Base-by-base conservation (phyloP, 2,797 vertebrate species). In the Hoplostethus mediterraneus region DNA sequence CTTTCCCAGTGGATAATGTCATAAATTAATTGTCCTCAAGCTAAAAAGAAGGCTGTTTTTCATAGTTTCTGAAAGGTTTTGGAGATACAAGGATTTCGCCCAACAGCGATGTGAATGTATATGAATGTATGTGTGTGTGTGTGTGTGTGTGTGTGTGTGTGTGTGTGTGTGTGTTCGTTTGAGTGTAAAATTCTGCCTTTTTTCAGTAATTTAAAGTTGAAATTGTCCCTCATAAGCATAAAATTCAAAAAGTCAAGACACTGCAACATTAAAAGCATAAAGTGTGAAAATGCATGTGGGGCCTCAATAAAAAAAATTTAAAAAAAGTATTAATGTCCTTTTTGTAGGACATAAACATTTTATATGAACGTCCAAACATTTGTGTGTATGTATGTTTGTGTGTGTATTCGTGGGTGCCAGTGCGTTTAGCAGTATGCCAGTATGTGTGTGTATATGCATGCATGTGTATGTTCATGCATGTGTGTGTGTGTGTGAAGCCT, bases 401-500 rank as follows among this genome's bases (percentile, higher is more conserved):
- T 31, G 53, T 31, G 28, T 30, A 9, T 31, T 9, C 31, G 53
- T 31, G 13, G 3, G 21, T 3, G 3, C 42, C 42, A 45, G 13
- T 45, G 11, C 10, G 44, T 38, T 38, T 7, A 38, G 36, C 36
- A 38, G 36, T 9, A 38, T 38, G 36, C 36, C 3, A 6, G 36
- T 38, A 5, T 11, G 28, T 25, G 8, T 25, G 52, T 54, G 28
- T 54, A 7, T 54, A 60, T 33, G 16, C 3, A 5, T 40, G 31
- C 14, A 16, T 58, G 3, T n/a, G 30, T 16, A 31, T 7, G 14
- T 9, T 3, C 6, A 38, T 56, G 25, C 48, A 21, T 25, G 44
- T 17, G 21, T 31, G 12, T 58, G 57, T 57, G 16, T 1, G 14
- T 45, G 60, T 44, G 60, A 14, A 60, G 59, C 94, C 97, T 97